These are phyloP conservation scores for Stomatorhinus ivindoensis DNA, from an alignment of 2,113 vertebrate genomes.

Conservation along the genomic window DNA sequence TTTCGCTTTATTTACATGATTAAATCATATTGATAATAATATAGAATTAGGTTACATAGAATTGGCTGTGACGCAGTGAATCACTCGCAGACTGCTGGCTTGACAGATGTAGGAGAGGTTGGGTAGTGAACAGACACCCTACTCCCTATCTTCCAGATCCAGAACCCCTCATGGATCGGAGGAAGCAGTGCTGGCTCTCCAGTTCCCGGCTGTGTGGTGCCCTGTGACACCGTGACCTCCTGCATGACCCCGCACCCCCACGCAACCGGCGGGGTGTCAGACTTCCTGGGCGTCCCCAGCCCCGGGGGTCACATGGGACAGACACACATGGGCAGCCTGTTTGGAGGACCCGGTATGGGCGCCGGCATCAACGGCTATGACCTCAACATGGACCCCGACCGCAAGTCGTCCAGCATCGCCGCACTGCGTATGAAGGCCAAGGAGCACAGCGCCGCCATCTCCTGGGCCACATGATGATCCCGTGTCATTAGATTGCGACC, in stretches of 20 bases:
- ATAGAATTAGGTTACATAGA: not conserved
- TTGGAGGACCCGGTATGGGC: slow-evolving; percentile 70
- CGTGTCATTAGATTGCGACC: not conserved
- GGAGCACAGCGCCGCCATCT: slow-evolving; percentile 95
- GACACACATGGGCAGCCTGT: slow-evolving; percentile 88
- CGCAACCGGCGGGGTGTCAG: slow-evolving; percentile 65
- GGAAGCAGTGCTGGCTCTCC: slow-evolving; percentile 78
- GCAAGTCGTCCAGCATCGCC: slow-evolving; percentile 93
- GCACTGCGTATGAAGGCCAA: slow-evolving; percentile 93
- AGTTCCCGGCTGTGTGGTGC: slow-evolving; percentile 81
- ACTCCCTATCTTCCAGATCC: slow-evolving; percentile 64
- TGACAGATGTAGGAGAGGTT: not conserved
- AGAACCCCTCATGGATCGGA: slow-evolving; percentile 87
- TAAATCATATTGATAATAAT: not conserved
- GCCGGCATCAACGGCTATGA: slow-evolving; percentile 84
- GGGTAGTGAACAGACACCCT: not conserved
- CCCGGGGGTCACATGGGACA: slow-evolving; percentile 81
- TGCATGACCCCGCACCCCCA: slow-evolving; percentile 93
- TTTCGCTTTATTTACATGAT: not conserved
- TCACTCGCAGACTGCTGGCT: not conserved
- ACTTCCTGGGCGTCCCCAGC: slow-evolving; percentile 78
- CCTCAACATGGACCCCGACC: slow-evolving; percentile 85
- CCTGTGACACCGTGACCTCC: slow-evolving; percentile 81
- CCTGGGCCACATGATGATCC: slow-evolving; percentile 88
- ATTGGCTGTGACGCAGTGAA: not conserved